phyloP scores from a whole-genome alignment of 2,888 invertebrate species.

The Lochmaea capreae region DNA sequence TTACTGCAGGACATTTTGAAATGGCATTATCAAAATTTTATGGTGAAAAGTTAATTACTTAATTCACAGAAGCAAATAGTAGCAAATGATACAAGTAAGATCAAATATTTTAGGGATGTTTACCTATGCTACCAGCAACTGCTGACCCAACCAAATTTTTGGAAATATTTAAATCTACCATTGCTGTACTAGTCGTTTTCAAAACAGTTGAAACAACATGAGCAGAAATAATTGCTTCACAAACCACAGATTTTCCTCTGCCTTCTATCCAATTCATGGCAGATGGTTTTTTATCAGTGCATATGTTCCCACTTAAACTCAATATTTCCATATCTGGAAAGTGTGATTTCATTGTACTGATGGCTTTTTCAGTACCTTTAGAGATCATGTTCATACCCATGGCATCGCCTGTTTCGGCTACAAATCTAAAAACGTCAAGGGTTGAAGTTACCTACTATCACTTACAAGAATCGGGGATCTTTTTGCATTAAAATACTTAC shows the following conservation, averaged over 20 bases:
- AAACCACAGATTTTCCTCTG: slow-evolving; percentile 94
- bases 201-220: slow-evolving; percentile 80
- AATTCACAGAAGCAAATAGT: too few species aligned
- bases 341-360: slow-evolving; percentile 76
- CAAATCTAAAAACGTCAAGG: slow-evolving; percentile 44
- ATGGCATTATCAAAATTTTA: neutral
- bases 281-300: slow-evolving; percentile 96
- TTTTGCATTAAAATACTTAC: slow-evolving; percentile 11
- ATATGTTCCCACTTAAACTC: slow-evolving; percentile 96
- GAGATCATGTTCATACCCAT: slow-evolving; percentile 99
- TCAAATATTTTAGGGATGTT: slow-evolving; percentile 20
- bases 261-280: slow-evolving; percentile 95
- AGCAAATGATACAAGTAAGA: neutral
- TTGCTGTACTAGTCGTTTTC: slow-evolving; percentile 84
- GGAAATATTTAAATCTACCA: slow-evolving; percentile 89
- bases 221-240: slow-evolving; percentile 86
- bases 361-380: slow-evolving; percentile 91
- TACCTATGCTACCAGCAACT: slow-evolving; percentile 88
- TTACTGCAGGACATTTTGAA: neutral
- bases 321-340: slow-evolving; percentile 90
- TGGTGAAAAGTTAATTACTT: too few species aligned
- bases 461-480: too few species aligned
- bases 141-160: slow-evolving; percentile 96
- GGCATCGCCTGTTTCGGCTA: slow-evolving; percentile 87
- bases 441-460: too few species aligned